Base-by-base conservation (phyloP, 2,113 vertebrate species). In the Capricornis sumatraensis region DNA sequence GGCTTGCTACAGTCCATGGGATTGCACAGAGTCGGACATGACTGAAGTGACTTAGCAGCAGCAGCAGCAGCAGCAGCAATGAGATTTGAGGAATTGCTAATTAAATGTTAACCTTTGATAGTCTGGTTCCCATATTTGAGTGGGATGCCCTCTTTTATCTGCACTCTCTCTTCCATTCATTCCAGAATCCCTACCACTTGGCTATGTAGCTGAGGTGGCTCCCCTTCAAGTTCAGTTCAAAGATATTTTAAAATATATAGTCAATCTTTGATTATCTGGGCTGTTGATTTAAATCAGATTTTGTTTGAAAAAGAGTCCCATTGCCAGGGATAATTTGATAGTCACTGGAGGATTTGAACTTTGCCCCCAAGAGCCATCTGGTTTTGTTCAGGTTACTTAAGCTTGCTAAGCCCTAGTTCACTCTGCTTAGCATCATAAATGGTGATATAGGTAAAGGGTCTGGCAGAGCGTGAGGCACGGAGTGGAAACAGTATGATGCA, bases 251-350 rank as follows among this genome's bases (percentile, higher is more conserved):
- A 86, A 92, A 76, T 27, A 33, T 4, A 14, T 5, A 28, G 4
- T 90, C 47, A 30, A 50, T 5, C 60, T 87, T 88, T 74, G 33
- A 60, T 47, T 92, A 36, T 78, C 43, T 78, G 43, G 81, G 57
- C 15, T 71, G 57, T 57, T 74, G 14, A 64, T 52, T 40, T 67
- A 57, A 90, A 27, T 62, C 45, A 91, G 86, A 76, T 82, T 90
- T 55, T 33, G 1, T 81, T n/a, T 93, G n/a, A 57, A 84, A n/a
- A 30, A 67, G 25, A 82, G 33, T 67, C 7, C 67, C 16, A 9
- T 85, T 82, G 60, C 78, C 40, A 58, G 30, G 52, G 53, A 50
- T 58, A 53, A 85, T 85, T 21, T 88, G 58, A 91, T 93, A 93
- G 87, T 87, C 62, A 21, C 13, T 43, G 45, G 50, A 58, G 21